Evolutionary conservation across 2,113 vertebrate species (phyloP).

Genomic region (Rhinoptilus africanus): DNA sequence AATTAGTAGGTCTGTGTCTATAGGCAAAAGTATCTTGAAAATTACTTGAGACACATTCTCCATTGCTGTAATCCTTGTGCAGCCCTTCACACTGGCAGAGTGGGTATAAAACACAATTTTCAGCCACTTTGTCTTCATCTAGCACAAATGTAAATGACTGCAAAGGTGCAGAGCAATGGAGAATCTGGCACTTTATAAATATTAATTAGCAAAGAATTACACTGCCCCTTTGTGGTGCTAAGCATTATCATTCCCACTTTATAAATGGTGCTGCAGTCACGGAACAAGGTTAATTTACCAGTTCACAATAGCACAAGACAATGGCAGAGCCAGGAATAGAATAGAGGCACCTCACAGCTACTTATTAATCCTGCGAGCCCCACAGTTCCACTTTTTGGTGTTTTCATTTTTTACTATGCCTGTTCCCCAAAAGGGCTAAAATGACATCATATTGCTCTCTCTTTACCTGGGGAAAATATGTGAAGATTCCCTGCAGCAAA

Average conservation of each 20-base stretch:
- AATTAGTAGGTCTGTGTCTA: background rate
- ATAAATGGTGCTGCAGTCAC: background rate
- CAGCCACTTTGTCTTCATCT: slow-evolving; percentile 6
- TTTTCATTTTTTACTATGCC: background rate
- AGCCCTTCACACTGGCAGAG: background rate
- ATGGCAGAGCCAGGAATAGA: background rate
- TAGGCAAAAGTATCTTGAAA: background rate
- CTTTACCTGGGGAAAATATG: background rate
- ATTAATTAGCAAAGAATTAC: slow-evolving; percentile 58
- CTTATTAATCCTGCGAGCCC: background rate
- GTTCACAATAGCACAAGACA: background rate
- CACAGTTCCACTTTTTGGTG: background rate
- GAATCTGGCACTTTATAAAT: slow-evolving; percentile 34
- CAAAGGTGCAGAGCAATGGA: slow-evolving; percentile 9
- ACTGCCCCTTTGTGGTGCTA: slow-evolving; percentile 35
- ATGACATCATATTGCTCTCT: background rate
- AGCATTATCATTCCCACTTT: background rate
- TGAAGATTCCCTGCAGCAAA: slow-evolving; percentile 18
- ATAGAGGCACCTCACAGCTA: background rate
- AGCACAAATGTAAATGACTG: background rate
- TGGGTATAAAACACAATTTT: background rate
- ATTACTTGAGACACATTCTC: background rate
- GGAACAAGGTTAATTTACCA: slow-evolving; percentile 5
- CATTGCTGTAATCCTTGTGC: background rate
- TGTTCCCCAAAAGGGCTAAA: background rate